Conservation (phyloP, 2,888 invertebrate species). For the Ecdyonurus torrentis region DNA sequence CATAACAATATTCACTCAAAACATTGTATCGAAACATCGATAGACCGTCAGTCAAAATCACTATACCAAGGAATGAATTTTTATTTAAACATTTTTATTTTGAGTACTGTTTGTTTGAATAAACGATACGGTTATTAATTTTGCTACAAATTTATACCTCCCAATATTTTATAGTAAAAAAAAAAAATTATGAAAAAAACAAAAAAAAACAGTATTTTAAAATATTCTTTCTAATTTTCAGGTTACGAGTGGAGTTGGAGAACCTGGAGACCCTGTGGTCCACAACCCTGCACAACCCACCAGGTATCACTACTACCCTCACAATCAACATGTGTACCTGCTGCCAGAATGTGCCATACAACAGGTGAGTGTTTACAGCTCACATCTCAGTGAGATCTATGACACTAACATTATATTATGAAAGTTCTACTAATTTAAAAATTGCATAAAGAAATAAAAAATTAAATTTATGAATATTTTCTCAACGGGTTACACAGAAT, state of each 20-base stretch:
- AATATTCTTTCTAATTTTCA: not conserved
- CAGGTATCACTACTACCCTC: constrained; percentile 86
- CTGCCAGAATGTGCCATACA: constrained; percentile 89
- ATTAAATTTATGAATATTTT: no score
- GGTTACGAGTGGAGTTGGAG: not conserved
- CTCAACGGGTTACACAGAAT: no score
- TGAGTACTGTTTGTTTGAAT: no score
- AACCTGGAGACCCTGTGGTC: not conserved
- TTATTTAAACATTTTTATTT: no score
- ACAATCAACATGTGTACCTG: constrained; percentile 82
- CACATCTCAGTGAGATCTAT: not conserved
- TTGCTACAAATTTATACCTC: no score
- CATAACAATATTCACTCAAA: not conserved
- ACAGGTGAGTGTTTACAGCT: constrained; percentile 38
- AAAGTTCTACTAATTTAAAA: no score
- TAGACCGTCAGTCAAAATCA: not conserved
- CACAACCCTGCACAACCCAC: constrained; percentile 51
- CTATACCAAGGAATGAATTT: not conserved
- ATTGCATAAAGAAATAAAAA: no score
- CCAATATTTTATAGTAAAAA: not conserved
- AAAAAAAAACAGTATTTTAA: not conserved
- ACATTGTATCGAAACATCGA: not conserved
- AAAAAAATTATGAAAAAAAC: not conserved
- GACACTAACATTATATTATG: no score
- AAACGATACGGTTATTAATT: no score